Evolutionary conservation across 2,113 vertebrate species (phyloP), one percentile per base, ranked within the genome.

Genomic region (Myotis davidii): DNA sequence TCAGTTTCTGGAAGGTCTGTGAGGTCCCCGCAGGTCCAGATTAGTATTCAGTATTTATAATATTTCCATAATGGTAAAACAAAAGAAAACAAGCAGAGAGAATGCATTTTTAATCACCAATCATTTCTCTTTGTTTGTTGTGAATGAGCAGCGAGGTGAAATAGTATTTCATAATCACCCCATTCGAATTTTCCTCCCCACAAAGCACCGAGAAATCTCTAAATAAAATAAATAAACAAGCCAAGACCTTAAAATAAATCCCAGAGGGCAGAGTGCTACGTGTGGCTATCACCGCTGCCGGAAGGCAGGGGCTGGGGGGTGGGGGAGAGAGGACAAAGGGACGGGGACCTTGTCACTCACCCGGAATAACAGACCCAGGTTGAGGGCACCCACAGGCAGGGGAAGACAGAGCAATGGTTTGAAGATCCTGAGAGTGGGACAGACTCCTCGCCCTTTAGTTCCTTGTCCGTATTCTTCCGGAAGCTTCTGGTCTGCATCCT

Each of bases 41-140:
- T 99, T 99, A 99, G 98, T 98, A 99, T 98, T 98, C 98, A 96
- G 98, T 98, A 98, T 98, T 99, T 98, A 98, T 98, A 98, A 98
- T 98, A 98, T 98, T 98, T 98, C 98, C 98, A 99, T 98, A 99
- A 99, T 98, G 98, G 98, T 98, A 98, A 98, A 99, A 99, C 98
- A 99, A 99, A 99, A 98, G 98, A 98, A 98, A 98, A 98, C 98
- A 98, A 99, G 98, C 97, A 95, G 97, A 97, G 98, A 98, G 98
- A 99, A 98, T 98, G 98, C 98, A 98, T 99, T 98, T 99, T 99
- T 99, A 99, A 99, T 99, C 98, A 99, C 98, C 98, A 99, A 99
- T 99, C 98, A 99, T 98, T 98, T 98, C 98, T 98, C 98, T 99
- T 99, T 99, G 98, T 99, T 98, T 99, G 98, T 98, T 98, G 97